These are phyloP conservation scores for human (Homo sapiens) DNA, from an alignment of 2,113 vertebrate species.

Conservation along the genomic window DNA sequence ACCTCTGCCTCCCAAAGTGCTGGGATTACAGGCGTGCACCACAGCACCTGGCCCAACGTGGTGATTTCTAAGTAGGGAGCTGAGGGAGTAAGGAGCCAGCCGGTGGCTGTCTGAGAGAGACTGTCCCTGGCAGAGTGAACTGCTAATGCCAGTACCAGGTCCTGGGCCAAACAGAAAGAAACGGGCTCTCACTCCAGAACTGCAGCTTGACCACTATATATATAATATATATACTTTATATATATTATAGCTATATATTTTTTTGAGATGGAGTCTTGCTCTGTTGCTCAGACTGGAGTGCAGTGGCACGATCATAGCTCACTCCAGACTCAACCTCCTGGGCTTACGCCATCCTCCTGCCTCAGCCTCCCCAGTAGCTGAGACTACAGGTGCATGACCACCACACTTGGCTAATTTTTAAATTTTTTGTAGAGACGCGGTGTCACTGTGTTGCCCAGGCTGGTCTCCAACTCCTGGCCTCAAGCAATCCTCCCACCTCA, in stretches of 20 bases:
- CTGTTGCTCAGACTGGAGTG: neutral
- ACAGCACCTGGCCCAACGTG: too few relatives aligned
- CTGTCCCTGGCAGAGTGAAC: neutral
- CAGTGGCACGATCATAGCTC: neutral
- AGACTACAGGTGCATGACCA: neutral
- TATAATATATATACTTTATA: too few relatives aligned
- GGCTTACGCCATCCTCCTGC: neutral
- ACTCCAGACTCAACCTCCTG: neutral
- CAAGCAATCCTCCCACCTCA: neutral
- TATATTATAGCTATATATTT: too few relatives aligned
- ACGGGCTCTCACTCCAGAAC: neutral
- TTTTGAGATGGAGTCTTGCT: neutral
- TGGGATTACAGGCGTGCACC: too few relatives aligned
- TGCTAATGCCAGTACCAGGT: neutral
- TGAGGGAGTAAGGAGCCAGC: neutral
- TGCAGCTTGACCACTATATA: too few relatives aligned
- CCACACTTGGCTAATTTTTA: neutral
- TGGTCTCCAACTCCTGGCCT: neutral
- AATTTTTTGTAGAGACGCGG: neutral
- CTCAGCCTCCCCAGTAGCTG: neutral
- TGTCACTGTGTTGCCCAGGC: neutral
- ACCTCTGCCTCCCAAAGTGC: too few relatives aligned
- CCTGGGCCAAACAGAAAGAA: neutral
- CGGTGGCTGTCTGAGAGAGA: neutral
- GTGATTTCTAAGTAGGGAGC: neutral